Evolutionary conservation across 2,113 vertebrate species (phyloP).

Genomic region (Jacana jacana): DNA sequence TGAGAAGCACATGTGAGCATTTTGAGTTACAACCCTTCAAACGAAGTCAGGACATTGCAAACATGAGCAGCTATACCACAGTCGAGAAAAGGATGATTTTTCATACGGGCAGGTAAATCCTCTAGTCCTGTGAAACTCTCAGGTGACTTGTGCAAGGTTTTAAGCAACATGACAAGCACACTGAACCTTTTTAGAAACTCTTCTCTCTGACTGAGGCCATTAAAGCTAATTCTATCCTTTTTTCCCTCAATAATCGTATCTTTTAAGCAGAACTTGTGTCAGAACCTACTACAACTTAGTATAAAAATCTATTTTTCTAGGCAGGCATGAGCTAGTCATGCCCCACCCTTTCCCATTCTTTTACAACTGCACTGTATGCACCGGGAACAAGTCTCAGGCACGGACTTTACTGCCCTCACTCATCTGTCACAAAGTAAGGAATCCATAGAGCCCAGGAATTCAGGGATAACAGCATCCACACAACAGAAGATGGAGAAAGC

Average conservation of each 20-base stretch:
- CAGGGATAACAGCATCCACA: neutral
- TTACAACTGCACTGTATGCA: neutral
- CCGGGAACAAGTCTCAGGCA: neutral
- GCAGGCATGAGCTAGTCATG: neutral
- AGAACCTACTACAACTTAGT: neutral
- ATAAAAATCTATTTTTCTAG: neutral
- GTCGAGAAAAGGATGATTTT: neutral
- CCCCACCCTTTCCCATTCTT: neutral
- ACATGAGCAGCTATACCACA: neutral
- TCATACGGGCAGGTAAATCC: neutral
- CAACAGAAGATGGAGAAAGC: neutral
- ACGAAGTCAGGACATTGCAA: neutral
- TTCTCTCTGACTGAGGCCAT: neutral
- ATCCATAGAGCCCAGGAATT: neutral
- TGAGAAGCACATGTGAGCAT: neutral
- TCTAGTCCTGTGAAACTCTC: neutral
- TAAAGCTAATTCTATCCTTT: neutral
- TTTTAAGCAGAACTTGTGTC: neutral
- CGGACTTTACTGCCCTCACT: neutral
- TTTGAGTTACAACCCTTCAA: neutral
- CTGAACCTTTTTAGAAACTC: neutral
- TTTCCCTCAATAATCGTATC: neutral
- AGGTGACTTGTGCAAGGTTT: neutral
- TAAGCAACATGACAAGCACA: neutral
- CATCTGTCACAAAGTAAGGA: neutral